Conservation (phyloP, 2,888 invertebrate genomes). For the Syrphus vitripennis region DNA sequence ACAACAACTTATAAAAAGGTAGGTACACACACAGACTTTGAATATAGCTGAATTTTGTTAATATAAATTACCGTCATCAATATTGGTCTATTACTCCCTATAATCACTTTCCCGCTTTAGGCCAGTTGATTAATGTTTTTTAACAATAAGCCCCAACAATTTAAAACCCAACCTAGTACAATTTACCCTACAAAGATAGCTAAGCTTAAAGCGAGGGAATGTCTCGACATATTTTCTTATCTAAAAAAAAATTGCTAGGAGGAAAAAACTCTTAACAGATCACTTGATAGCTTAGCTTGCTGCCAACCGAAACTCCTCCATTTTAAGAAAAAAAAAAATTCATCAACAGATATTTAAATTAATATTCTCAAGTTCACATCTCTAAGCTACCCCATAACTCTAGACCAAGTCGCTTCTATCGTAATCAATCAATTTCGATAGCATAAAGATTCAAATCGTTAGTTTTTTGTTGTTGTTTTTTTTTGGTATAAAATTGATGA, state of each 20-base stretch:
- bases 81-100: conserved; percentile 30
- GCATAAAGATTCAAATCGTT: conserved; percentile 49
- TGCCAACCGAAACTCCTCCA: conserved; percentile 34
- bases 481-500: conserved; percentile 9
- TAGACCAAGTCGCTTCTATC: not conserved
- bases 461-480: not conserved
- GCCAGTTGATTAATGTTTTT: conserved; percentile 42
- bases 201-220: not conserved
- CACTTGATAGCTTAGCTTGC: not conserved
- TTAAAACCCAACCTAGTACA: conserved; percentile 57
- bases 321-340: conserved; percentile 40
- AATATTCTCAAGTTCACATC: conserved; percentile 48
- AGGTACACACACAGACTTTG: conserved; percentile 1
- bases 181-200: conserved; percentile 30
- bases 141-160: conserved; percentile 32
- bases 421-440: conserved; percentile 65
- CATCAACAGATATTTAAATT: conserved; percentile 67
- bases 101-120: conserved; percentile 28
- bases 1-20: conserved; percentile 19
- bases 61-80: conserved; percentile 37
- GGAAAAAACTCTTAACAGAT: conserved; percentile 1
- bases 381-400: not conserved
- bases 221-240: conserved; percentile 54
- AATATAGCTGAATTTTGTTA: not conserved
- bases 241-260: conserved; percentile 33